These are phyloP conservation scores for Flabesymbios commensalis DNA, from an alignment of 2,888 invertebrate species.

Conservation along the genomic window DNA sequence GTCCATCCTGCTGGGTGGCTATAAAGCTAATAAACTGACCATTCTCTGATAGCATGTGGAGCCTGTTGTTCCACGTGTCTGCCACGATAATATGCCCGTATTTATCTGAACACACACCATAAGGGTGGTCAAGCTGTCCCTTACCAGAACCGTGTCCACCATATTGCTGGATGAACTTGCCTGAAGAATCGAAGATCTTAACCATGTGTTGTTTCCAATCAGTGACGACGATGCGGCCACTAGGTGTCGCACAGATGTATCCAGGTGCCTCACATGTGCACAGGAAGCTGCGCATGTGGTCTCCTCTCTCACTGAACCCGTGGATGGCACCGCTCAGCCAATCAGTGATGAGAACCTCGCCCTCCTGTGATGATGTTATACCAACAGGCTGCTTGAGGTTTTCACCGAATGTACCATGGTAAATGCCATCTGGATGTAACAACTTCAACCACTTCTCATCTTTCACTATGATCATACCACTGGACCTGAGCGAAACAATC, in stretches of 20 bases:
- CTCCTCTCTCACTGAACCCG: slow-evolving; percentile 25
- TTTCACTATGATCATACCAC: slow-evolving; percentile 29
- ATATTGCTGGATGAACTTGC: slow-evolving; percentile 29
- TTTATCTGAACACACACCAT: slow-evolving; percentile 34
- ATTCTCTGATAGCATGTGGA: slow-evolving; percentile 35
- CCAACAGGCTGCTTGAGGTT: slow-evolving; percentile 37
- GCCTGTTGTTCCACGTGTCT: slow-evolving; percentile 39
- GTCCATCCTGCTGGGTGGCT: slow-evolving; percentile 33
- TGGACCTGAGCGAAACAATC: slow-evolving; percentile 14
- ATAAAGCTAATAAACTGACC: slow-evolving; percentile 31
- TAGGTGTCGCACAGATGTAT: slow-evolving; percentile 28
- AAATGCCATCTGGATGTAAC: slow-evolving; percentile 25
- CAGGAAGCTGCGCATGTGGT: slow-evolving; percentile 23
- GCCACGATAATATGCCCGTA: slow-evolving; percentile 37
- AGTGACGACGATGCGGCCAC: slow-evolving; percentile 30
- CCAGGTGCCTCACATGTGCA: slow-evolving; percentile 35
- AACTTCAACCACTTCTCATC: slow-evolving; percentile 35
- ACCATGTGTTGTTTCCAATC: slow-evolving; percentile 39
- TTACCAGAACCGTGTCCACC: slow-evolving; percentile 28
- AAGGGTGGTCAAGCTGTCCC: slow-evolving; percentile 36
- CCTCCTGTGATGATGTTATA: slow-evolving; percentile 20
- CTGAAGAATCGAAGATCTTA: slow-evolving; percentile 30
- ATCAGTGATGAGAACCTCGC: slow-evolving; percentile 35
- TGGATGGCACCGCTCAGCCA: slow-evolving; percentile 36
- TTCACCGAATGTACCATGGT: slow-evolving; percentile 26